A percentile compares a stretch with the other conserved stretches of the same genome.
Evolutionary conservation across 2,797 vertebrate species (phyloP).

Genomic region (Trichosurus vulpecula): DNA sequence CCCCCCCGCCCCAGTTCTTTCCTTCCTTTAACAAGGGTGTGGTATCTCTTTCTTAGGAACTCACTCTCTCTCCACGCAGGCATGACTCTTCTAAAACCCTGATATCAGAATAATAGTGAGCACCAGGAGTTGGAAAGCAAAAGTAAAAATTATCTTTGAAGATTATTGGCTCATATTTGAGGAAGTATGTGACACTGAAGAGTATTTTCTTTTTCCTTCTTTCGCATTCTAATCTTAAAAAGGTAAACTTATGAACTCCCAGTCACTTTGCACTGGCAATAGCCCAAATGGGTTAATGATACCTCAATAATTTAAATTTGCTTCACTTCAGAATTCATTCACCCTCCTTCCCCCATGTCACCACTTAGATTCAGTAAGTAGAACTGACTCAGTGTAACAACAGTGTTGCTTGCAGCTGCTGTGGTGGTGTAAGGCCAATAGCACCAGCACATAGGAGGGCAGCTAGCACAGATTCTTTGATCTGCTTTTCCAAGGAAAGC

Average conservation of each 20-base stretch:
- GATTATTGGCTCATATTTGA: neutral
- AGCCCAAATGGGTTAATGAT: neutral
- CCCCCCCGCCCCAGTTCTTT: too few species aligned
- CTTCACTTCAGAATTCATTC: neutral
- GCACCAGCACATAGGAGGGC: too few species aligned
- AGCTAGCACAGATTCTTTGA: too few species aligned
- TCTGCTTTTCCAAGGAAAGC: too few species aligned
- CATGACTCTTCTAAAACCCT: too few species aligned
- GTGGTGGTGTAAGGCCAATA: too few species aligned
- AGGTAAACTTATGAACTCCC: neutral
- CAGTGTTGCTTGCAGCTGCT: too few species aligned
- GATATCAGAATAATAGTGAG: neutral
- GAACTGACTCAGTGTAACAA: too few species aligned
- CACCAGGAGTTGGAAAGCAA: neutral
- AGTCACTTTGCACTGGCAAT: neutral
- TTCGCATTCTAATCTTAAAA: neutral
- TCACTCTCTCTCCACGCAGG: too few species aligned
- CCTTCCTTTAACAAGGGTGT: too few species aligned
- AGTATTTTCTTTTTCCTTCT: neutral
- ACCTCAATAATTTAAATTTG: neutral
- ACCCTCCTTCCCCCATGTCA: neutral
- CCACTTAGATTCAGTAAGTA: neutral
- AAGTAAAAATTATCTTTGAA: neutral
- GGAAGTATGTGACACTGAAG: neutral
- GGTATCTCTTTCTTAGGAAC: too few species aligned